Base-by-base conservation (phyloP, 2,888 invertebrate genomes). In the Limenitis arthemis region DNA sequence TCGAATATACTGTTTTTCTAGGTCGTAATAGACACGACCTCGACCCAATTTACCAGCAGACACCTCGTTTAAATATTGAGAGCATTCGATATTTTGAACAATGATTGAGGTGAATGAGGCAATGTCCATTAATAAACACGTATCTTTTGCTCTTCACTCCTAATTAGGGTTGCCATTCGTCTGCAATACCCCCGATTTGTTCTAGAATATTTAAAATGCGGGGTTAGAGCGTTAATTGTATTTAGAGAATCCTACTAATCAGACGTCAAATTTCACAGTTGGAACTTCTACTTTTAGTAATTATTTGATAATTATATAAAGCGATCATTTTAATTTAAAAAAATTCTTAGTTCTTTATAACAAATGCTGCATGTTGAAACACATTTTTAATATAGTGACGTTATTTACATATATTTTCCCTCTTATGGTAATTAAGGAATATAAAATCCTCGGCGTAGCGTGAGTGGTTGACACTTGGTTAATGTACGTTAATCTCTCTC, bases 61-160 rank as follows among this genome's bases (percentile, higher is more conserved):
- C 73, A 75, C 67, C 68, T 71, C 73, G 74, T 75, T 75, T 68
- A 69, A 64, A 66, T 69, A 79, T 77, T 75, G 69, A 67, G 75
- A 70, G 59, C 71, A 62, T 54, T 51, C 61, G 59, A 66, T 63
- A 63, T 62, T 72, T 70, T 61, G 61, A 65, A 59, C 66, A 64
- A 65, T 67, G 54, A 56, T 63, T 61, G 56, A 55, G 47, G 47
- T 50, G 52, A 61, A 60, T 60, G 57, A 54, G 55, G 44, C 49
- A 49, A 37, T 41, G 44, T 46, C 38, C 55, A 41, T 54, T 55
- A 60, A 57, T 57, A 43, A 49, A 51, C 32, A 41, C 8, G 37
- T 41, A 6, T 28, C 9, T 11, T 31, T 11, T 33, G 7, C n/a
- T 32, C 41, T 37, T 34, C 31, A 4, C 20, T 20, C 20, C 20